Conservation (phyloP, 1,140 invertebrate species). For the Macrobrachium nipponense region DNA sequence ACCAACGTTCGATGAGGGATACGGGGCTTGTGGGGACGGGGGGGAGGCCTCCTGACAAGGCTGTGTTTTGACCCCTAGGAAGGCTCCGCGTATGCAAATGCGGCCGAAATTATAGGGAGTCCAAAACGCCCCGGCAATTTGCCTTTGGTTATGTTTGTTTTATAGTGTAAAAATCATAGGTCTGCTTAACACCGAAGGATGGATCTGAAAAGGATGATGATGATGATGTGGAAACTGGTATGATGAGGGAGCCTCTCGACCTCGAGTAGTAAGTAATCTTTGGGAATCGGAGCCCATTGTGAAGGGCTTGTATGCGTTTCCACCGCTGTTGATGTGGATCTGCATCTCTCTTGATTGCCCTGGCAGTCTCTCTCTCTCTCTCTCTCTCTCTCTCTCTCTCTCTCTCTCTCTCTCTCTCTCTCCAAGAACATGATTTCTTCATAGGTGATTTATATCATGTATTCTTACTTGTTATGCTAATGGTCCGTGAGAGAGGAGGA, state of each 20-base stretch:
- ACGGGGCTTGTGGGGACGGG: background rate
- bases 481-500: too few species aligned
- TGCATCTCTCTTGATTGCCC: background rate
- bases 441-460: too few species aligned
- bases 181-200: background rate
- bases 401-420: conserved; percentile 32
- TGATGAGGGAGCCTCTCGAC: background rate
- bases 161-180: conserved; percentile 41
- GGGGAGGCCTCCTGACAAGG: background rate
- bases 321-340: background rate
- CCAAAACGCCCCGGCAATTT: conserved; percentile 30
- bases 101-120: conserved; percentile 24
- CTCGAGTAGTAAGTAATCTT: background rate
- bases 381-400: conserved; percentile 24
- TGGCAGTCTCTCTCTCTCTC: background rate
- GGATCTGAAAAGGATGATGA: conserved; percentile 4
- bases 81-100: conserved; percentile 37
- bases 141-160: conserved; percentile 30
- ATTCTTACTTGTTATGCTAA: too few species aligned
- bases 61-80: background rate
- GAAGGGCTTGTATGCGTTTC: background rate
- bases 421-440: background rate
- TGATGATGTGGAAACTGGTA: background rate
- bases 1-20: too few species aligned
- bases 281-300: background rate